Evolutionary conservation across 1,140 invertebrate genomes (phyloP), one percentile per base, ranked within the genome.

Genomic region (Brachionus rubens): DNA sequence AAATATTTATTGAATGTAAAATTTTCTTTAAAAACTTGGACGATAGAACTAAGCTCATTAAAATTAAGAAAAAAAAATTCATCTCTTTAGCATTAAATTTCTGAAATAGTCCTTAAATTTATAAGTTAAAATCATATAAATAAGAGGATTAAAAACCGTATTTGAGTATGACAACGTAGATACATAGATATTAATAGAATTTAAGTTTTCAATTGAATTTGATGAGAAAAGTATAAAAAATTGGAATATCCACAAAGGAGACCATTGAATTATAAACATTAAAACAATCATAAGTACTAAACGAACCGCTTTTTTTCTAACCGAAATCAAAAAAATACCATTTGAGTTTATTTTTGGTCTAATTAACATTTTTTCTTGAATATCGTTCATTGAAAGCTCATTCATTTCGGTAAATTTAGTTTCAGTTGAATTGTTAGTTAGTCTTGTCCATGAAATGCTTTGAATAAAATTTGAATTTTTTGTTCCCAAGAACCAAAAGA

Each of bases 81-180:
- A n/a, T n/a, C n/a, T n/a, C n/a, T n/a, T n/a, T n/a, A n/a, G n/a
- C n/a, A n/a, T n/a, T n/a, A n/a, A n/a, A n/a, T n/a, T n/a, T n/a
- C n/a, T 59, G 36, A 59, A 59, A 21, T 59, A 59, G 10, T 36
- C 36, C 36, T 70, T 70, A 50, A 70, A 70, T 48, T 70, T 70
- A 33, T 70, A 50, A 10, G 65, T 70, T n/a, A 70, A 48, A 9
- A 70, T 24, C 47, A 70, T 70, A 19, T 70, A 70, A 50, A 70
- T 70, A 0, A 70, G 26, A 16, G 65, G 65, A 50, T 70, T 70
- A 33, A 33, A 6, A 14, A 70, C 65, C 1, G 65, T 70, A 33
- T 70, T 70, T 7, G 65, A 48, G 43, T 70, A 70, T 9, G 65
- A 70, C 24, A 50, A 28, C 3, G 65, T 70, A 28, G 43, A 48